Evolutionary conservation across 2,113 vertebrate species (phyloP), one percentile per base, ranked within the genome.

Genomic region (Phyllostomus hastatus): DNA sequence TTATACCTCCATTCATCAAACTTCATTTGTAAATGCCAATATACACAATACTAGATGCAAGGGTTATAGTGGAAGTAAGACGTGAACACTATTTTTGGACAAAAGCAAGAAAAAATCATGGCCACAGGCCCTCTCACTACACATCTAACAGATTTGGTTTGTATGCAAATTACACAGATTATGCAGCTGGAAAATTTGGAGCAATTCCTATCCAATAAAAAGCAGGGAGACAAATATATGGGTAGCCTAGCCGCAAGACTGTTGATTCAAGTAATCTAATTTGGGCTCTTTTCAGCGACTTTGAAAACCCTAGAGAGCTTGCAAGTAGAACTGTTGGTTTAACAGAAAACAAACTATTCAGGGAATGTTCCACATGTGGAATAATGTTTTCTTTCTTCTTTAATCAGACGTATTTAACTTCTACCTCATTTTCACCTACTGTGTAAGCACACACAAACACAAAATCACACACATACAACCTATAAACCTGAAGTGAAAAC

Each of bases 271-370:
- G 16, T 95, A 92, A 92, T 94, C 48, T 95, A 61, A 93, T 91
- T 88, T 70, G 76, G 52, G 38, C 8, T 92, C 73, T 90, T 88
- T 95, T 94, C 54, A 85, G 67, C 1, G 54, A 95, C 61, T 95
- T 79, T 80, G 26, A 88, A 96, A 96, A 81, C 75, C 17, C 83
- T 67, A 38, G 66, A 95, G 90, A 94, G 2, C 82, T 94, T 94
- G 17, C 72, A 78, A 82, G 61, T 83, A 52, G 50, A 94, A 75
- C 43, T 94, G 59, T 85, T 95, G 83, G 73, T 96, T 96, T 89
- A 97, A 96, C 61, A 95, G 85, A 92, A 95, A 95, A 50, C 59
- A 95, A 92, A 92, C 64, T 66, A 90, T 76, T 48, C n/a, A 67
- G 64, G 41, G 81, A 95, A 82, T 43, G n/a, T 67, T 85, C 46